A percentile compares a stretch with the other conserved stretches of the same genome.
phyloP scores from a whole-genome alignment of 37 sponge, comb jelly and placozoan species.

The Chondrosia reniformis region DNA sequence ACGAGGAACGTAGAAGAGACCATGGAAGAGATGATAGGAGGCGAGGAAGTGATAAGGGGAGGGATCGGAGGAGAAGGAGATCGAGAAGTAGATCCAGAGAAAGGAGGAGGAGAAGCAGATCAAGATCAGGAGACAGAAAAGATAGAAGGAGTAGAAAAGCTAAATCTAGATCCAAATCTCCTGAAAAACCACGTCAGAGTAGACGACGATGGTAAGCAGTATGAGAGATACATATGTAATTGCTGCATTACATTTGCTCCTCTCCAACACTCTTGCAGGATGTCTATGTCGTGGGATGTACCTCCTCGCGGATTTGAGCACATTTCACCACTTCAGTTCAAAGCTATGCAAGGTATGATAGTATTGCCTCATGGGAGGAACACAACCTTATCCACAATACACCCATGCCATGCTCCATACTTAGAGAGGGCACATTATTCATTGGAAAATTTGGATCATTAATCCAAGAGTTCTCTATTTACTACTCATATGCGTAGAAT shows the following conservation, averaged over 20 bases:
- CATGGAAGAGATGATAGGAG: constrained; percentile 9
- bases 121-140: constrained; percentile 19
- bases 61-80: background rate
- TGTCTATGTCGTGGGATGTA: constrained; percentile 89
- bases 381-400: no score
- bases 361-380: no score
- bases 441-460: no score
- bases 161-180: background rate
- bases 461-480: no score
- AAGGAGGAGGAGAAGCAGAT: constrained; percentile 25
- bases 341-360: constrained; percentile 92
- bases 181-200: background rate
- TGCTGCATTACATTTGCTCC: background rate
- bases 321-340: constrained; percentile 98
- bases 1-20: no score
- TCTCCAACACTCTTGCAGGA: constrained; percentile 23
- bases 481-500: no score
- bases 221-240: no score
- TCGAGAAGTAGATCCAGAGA: constrained; percentile 33
- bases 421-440: no score
- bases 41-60: constrained; percentile 7
- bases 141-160: constrained; percentile 3
- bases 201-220: constrained; percentile 25
- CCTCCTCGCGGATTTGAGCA: constrained; percentile 98
- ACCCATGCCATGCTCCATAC: no score